Conservation (phyloP, 2,113 vertebrate species). For the Noturus placidus region DNA sequence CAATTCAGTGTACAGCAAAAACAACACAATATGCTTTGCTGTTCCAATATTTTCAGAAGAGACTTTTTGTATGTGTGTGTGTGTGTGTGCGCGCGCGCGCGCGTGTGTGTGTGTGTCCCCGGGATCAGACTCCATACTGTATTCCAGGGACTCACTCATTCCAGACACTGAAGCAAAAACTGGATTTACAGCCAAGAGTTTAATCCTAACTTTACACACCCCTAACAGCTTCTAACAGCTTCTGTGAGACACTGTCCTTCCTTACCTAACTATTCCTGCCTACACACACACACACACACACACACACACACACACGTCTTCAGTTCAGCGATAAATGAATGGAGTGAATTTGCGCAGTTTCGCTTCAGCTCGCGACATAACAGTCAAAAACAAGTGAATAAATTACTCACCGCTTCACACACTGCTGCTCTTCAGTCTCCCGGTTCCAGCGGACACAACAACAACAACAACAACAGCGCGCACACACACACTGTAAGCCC, state of each 20-base stretch:
- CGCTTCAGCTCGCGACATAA: neutral
- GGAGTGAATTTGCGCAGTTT: neutral
- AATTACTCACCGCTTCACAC: conserved; percentile 14
- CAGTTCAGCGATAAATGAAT: neutral
- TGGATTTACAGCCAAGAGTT: neutral
- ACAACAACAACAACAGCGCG: neutral
- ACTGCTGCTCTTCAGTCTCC: neutral
- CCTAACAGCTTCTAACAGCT: neutral
- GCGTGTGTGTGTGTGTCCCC: neutral
- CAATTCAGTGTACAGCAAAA: neutral
- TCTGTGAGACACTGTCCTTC: neutral
- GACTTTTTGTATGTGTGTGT: neutral
- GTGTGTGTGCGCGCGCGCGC: neutral
- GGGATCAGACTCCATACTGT: neutral
- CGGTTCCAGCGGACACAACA: neutral
- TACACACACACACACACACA: conserved; percentile 2
- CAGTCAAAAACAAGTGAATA: neutral
- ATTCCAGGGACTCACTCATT: neutral
- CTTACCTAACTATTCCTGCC: neutral
- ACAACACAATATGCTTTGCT: neutral
- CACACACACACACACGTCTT: neutral
- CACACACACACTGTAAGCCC: neutral
- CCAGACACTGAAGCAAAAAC: neutral
- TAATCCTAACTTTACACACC: neutral
- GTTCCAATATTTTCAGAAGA: neutral